These are phyloP conservation scores for Leptinotarsa undecemlineata DNA, from an alignment of 1,140 invertebrate species.

Conservation along the genomic window DNA sequence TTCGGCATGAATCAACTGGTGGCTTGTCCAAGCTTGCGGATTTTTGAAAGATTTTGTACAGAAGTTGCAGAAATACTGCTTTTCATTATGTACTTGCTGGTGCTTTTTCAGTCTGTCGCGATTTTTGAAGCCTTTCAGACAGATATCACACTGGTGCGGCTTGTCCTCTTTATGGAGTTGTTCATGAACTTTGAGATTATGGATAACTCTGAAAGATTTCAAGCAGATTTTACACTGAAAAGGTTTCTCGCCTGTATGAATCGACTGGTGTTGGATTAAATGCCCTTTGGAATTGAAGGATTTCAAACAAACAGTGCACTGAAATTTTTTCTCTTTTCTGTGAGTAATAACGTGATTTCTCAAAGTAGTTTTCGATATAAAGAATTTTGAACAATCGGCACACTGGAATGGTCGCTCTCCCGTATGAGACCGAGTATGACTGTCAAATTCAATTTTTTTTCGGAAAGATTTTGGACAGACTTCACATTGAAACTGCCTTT, in stretches of 20 bases:
- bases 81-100: neutral
- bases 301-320: too few relatives aligned
- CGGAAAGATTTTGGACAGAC: slow-evolving; percentile 59
- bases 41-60: slow-evolving; percentile 7
- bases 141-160: neutral
- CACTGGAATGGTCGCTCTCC: neutral
- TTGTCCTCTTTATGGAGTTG: neutral
- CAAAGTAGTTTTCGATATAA: too few relatives aligned
- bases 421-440: neutral
- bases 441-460: neutral
- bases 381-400: too few relatives aligned
- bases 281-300: too few relatives aligned
- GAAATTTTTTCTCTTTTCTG: too few relatives aligned
- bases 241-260: too few relatives aligned
- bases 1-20: neutral
- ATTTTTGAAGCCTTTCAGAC: too few relatives aligned
- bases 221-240: too few relatives aligned
- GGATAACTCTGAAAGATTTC: neutral
- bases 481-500: slow-evolving; percentile 59
- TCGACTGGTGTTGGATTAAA: too few relatives aligned
- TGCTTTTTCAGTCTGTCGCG: too few relatives aligned
- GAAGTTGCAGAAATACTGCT: neutral
- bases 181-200: neutral
- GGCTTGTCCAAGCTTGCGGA: neutral
- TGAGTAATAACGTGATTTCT: too few relatives aligned